A percentile compares a stretch with the other conserved stretches of the same genome.
phyloP scores from a whole-genome alignment of 2,888 invertebrate genomes.

The Atherix ibis region DNA sequence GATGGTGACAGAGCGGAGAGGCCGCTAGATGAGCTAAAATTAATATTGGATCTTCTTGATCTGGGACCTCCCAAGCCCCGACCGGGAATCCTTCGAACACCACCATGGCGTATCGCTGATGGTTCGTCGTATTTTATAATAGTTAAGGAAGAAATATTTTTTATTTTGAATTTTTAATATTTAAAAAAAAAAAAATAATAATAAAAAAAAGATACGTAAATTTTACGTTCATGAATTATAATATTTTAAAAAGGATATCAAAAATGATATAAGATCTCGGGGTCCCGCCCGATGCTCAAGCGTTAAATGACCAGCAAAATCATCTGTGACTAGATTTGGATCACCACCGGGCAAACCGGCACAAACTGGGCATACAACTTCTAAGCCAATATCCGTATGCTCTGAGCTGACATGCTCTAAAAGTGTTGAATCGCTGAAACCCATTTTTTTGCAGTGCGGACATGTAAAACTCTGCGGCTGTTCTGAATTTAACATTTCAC shows the following conservation, averaged over 20 bases:
- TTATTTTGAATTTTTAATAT: neutral
- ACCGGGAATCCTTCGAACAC: conserved; percentile 63
- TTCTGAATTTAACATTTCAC: conserved; percentile 79
- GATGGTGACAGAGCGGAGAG: conserved; percentile 72
- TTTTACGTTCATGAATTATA: neutral
- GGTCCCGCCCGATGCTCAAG: conserved; percentile 82
- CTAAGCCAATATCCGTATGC: conserved; percentile 79
- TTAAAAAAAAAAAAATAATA: conserved; percentile 7
- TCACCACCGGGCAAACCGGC: conserved; percentile 93
- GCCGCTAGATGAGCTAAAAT: conserved; percentile 81
- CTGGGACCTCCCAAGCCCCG: conserved; percentile 61
- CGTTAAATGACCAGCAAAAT: conserved; percentile 91
- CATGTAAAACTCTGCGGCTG: conserved; percentile 95
- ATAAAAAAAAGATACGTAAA: neutral
- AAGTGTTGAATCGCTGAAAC: conserved; percentile 81
- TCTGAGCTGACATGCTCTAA: conserved; percentile 84
- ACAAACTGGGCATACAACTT: conserved; percentile 97
- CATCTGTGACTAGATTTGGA: conserved; percentile 94
- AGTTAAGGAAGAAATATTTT: conserved; percentile 9
- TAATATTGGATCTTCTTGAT: conserved; percentile 83
- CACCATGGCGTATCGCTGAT: conserved; percentile 56
- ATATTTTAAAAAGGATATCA: conserved; percentile 48
- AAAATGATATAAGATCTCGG: conserved; percentile 82
- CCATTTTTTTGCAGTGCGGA: conserved; percentile 94
- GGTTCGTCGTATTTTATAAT: conserved; percentile 63